phyloP scores from a whole-genome alignment of 1,140 invertebrate genomes.

The Neelides sp. region DNA sequence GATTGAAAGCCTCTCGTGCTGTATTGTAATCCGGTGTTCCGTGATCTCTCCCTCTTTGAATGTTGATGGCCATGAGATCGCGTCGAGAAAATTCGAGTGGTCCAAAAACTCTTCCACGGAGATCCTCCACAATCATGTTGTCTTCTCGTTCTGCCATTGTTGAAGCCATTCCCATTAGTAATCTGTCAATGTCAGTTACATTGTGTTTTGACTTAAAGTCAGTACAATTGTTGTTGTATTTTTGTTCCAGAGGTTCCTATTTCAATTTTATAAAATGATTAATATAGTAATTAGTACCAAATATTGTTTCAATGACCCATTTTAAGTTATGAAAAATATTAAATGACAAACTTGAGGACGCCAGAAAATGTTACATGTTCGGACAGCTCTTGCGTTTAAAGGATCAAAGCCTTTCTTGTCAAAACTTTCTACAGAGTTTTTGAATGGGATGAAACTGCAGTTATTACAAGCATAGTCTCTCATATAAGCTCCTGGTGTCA shows the following conservation, averaged over 20 bases:
- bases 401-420: neutral
- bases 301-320: constrained; percentile 2
- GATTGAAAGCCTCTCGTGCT: constrained; percentile 42
- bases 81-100: constrained; percentile 54
- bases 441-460: constrained; percentile 20
- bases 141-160: constrained; percentile 54
- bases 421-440: neutral
- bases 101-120: constrained; percentile 48
- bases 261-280: neutral
- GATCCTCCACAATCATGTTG: constrained; percentile 49
- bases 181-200: constrained; percentile 43
- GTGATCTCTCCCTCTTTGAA: constrained; percentile 50
- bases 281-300: neutral
- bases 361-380: constrained; percentile 56
- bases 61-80: constrained; percentile 52
- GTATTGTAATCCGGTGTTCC: constrained; percentile 46
- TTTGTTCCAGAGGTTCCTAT: constrained; percentile 27
- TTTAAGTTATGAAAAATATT: neutral
- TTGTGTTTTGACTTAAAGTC: constrained; percentile 4
- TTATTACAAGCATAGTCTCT: constrained; percentile 27
- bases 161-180: constrained; percentile 48
- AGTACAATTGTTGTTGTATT: neutral
- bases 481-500: constrained; percentile 40
- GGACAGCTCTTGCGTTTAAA: too few species aligned
- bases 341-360: constrained; percentile 39